Conservation (phyloP, 2,797 vertebrate species). For the Bradypodion ventrale region DNA sequence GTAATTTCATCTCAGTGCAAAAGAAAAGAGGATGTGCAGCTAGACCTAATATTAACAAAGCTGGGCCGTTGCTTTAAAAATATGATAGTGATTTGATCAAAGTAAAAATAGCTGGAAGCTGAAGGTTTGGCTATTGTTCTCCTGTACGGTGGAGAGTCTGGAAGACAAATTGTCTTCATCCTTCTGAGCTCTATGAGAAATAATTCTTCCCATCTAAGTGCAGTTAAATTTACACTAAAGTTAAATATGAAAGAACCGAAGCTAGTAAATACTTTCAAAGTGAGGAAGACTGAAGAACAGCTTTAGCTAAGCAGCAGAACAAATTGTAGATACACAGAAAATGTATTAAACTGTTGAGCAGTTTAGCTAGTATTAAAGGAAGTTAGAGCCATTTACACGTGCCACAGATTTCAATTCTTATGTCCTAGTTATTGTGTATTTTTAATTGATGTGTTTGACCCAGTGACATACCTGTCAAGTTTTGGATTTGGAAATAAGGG, state of each 20-base stretch:
- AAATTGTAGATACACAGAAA: not conserved
- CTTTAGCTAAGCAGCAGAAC: not conserved
- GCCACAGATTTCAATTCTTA: not conserved
- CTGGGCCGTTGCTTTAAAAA: not conserved
- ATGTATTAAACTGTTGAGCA: not conserved
- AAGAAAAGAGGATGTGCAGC: not conserved
- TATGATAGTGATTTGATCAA: not conserved
- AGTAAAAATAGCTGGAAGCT: not conserved
- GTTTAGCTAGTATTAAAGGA: not conserved
- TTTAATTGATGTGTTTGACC: not conserved
- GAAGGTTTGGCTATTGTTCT: not conserved
- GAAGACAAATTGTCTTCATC: fast-evolving
- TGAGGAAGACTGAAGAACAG: not conserved
- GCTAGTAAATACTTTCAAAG: not conserved
- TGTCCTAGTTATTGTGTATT: not conserved
- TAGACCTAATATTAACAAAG: not conserved
- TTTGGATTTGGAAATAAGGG: too few species aligned
- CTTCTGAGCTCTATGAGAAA: not conserved
- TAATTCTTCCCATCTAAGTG: not conserved
- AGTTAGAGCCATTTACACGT: not conserved
- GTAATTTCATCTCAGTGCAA: not conserved
- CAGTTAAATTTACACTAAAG: not conserved
- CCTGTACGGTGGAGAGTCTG: not conserved
- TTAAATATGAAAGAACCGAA: not conserved
- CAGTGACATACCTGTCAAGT: too few species aligned